Conservation (phyloP, 1,140 invertebrate genomes). For the Daktulosphaira vitifoliae region DNA sequence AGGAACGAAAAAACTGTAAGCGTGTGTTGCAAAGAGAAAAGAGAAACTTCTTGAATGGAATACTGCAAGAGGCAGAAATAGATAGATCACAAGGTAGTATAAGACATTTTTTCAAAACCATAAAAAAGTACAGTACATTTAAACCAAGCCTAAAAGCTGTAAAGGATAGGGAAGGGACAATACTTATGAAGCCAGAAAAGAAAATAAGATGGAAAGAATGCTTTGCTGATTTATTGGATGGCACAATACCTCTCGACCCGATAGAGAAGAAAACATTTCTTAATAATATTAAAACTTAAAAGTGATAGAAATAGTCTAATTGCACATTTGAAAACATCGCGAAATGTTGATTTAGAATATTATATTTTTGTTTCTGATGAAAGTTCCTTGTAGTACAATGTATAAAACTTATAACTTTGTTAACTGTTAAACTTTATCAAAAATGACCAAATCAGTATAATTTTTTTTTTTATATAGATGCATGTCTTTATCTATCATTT, state of each 20-base stretch:
- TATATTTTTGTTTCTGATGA: no score
- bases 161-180: background rate
- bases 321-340: no score
- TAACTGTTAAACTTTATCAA: no score
- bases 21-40: slow-evolving; percentile 5
- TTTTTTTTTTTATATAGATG: no score
- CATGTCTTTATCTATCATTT: no score
- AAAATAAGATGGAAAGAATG: background rate
- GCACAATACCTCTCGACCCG: slow-evolving; percentile 9
- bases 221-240: slow-evolving; percentile 4
- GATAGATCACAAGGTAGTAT: slow-evolving; percentile 9
- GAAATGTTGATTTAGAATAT: no score
- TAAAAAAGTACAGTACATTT: slow-evolving; percentile 6
- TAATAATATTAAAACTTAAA: no score
- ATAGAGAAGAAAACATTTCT: slow-evolving; percentile 3
- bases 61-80: background rate
- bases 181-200: background rate
- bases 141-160: slow-evolving; percentile 1
- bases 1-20: background rate
- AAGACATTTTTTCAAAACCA: slow-evolving; percentile 4
- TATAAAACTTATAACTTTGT: no score
- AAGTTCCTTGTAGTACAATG: no score
- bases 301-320: no score
- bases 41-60: slow-evolving; percentile 2
- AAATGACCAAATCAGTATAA: no score